Evolutionary conservation across 2,888 invertebrate genomes (phyloP), one percentile per base, ranked within the genome.

Genomic region (Serrognathus titanus): DNA sequence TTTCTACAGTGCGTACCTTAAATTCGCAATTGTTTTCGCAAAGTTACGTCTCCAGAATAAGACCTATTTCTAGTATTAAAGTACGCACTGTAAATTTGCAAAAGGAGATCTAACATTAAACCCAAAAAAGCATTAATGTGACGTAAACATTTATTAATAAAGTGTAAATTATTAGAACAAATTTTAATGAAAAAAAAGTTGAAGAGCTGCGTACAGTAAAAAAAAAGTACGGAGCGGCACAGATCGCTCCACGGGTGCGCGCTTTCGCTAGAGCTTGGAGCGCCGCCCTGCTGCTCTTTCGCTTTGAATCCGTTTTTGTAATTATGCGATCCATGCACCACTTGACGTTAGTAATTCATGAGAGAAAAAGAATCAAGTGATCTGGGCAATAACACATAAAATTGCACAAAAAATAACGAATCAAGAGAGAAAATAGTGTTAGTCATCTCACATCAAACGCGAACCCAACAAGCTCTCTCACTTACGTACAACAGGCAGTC

Each of bases 71-170:
- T 13, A 8, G 47, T 2, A 53, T 54, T 55, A 51, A 48, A 48
- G 51, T 55, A 51, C 48, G 54, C 57, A 62, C 50, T 58, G 65
- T 61, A 59, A 53, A 63, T 68, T 53, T 72, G 73, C 73, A 70
- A 72, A 67, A 74, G 74, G 73, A 73, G 61, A 72, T 75, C 75
- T 75, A 76, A 77, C 77, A 77, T 75, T 75, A 77, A 77, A 76
- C 77, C 78, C 77, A 69, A 68, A 31, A 65, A 76, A 76, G 77
- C 77, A 77, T 77, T 77, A 77, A 76, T 76, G 77, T 77, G 76
- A 77, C 75, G 75, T 68, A 69, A 76, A 77, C 76, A 77, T 78
- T 77, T 77, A 77, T 77, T 76, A 76, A 72, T 75, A 70, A 74
- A 75, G 75, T 76, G 75, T 76, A 69, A 74, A 75, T 74, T 70